phyloP scores from a whole-genome alignment of 2,888 invertebrate genomes.

The Dolomedes plantarius region DNA sequence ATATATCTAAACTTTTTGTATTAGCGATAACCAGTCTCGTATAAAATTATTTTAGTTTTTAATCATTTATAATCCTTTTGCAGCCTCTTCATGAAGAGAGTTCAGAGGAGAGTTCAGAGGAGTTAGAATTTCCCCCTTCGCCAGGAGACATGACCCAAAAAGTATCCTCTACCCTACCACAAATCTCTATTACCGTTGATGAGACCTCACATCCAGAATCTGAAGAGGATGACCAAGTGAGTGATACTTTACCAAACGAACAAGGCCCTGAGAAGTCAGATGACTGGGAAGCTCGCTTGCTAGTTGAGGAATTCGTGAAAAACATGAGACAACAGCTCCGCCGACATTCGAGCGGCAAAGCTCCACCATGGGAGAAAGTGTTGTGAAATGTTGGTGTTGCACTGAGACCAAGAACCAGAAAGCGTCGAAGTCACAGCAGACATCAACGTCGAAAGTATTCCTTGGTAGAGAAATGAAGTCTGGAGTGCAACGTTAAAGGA shows the following conservation, averaged over 20 bases:
- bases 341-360: conserved; percentile 55
- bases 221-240: conserved; percentile 11
- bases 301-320: conserved; percentile 84
- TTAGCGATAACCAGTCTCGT: too few species aligned
- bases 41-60: too few species aligned
- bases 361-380: conserved; percentile 43
- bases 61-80: too few species aligned
- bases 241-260: background rate
- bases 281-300: conserved; percentile 86
- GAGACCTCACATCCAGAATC: background rate
- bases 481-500: too few species aligned
- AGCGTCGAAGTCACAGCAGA: conserved; percentile 3
- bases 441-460: conserved; percentile 48
- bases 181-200: conserved; percentile 28
- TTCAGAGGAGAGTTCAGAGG: conserved; percentile 60
- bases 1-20: too few species aligned
- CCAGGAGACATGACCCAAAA: conserved; percentile 27
- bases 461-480: conserved; percentile 39
- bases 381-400: conserved; percentile 31
- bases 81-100: conserved; percentile 18
- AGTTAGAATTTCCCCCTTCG: conserved; percentile 63
- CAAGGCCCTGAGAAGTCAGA: conserved; percentile 33
- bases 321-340: conserved; percentile 61
- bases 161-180: background rate
- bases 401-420: background rate